phyloP scores from a whole-genome alignment of 2,113 vertebrate species.

The Brienomyrus longianalis region DNA sequence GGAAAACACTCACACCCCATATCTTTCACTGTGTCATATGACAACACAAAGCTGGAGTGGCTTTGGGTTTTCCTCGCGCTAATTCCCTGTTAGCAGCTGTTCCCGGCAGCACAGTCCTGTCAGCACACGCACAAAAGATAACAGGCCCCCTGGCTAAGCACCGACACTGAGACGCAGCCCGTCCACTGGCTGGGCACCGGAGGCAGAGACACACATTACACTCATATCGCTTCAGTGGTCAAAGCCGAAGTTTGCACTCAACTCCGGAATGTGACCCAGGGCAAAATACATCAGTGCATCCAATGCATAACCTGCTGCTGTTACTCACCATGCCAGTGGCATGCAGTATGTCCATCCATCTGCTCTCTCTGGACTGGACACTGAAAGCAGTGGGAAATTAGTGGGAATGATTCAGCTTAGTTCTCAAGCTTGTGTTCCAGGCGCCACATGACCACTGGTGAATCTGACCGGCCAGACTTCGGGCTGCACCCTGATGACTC shows the following conservation, averaged over 20 bases:
- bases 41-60: conserved; percentile 1
- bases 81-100: conserved; percentile 4
- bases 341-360: not conserved
- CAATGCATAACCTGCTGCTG: not conserved
- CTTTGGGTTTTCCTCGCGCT: conserved; percentile 24
- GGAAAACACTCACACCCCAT: not conserved
- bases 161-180: conserved; percentile 15
- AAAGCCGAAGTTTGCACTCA: conserved; percentile 25
- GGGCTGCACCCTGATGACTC: conserved; percentile 76
- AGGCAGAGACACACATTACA: conserved; percentile 12
- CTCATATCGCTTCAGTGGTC: conserved; percentile 25
- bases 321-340: not conserved
- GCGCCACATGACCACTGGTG: conserved; percentile 75
- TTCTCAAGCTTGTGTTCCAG: not conserved
- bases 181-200: conserved; percentile 1
- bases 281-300: conserved; percentile 59
- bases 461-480: conserved; percentile 81
- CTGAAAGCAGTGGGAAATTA: not conserved
- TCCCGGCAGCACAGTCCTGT: conserved; percentile 21
- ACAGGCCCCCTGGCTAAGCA: not conserved
- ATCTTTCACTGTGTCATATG: not conserved
- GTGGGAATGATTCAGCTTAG: not conserved
- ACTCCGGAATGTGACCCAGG: conserved; percentile 40
- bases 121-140: conserved; percentile 22
- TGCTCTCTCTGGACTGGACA: conserved; percentile 54